Base-by-base conservation (phyloP, 1,140 invertebrate genomes). In the Halyomorpha halys region DNA sequence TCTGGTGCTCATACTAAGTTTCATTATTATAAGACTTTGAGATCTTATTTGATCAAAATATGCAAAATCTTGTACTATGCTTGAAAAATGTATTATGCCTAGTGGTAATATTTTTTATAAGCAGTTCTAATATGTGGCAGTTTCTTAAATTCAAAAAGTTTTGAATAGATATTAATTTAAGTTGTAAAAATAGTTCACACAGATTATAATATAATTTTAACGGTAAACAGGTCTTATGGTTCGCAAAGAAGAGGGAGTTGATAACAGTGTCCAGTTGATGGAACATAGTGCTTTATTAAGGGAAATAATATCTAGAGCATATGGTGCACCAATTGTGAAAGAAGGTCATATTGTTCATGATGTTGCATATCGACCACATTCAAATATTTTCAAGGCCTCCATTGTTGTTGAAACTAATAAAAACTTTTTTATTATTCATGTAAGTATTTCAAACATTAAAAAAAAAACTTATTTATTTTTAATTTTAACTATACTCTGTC, bases 251-350 rank as follows among this genome's bases (percentile, higher is more conserved):
- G 23, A 19, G 18, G 44, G 45, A 25, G 62, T 65, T 25, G 61
- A 64, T 8, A 59, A 59, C 25, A 62, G 25, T 16, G 61, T 68
- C 59, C 72, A 70, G 27, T 69, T 77, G 61, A 69, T 71, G 45
- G 71, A 74, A 62, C 75, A 87, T 70, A 81, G 85, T 72, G 77
- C 81, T 61, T 79, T 86, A 11, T 76, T 90, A 66, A 79, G 81
- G 64, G 86, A 90, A 75, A 76, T 87, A 18, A 77, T 90, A 45
- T 73, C 79, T 21, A 79, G 87, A 68, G 77, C 86, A 62, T 90
- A 88, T 74, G 83, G 84, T 25, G 90, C 87, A 74, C 80, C 82
- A 51, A 79, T 89, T 49, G 76, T 90, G 45, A 82, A 83, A 71
- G 76, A 83, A 65, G 66, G 63, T 51, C 65, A 64, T 27, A 16